A percentile compares a stretch with the other conserved stretches of the same genome.
phyloP scores from a whole-genome alignment of 2,797 vertebrate genomes.

The Alauda arvensis region DNA sequence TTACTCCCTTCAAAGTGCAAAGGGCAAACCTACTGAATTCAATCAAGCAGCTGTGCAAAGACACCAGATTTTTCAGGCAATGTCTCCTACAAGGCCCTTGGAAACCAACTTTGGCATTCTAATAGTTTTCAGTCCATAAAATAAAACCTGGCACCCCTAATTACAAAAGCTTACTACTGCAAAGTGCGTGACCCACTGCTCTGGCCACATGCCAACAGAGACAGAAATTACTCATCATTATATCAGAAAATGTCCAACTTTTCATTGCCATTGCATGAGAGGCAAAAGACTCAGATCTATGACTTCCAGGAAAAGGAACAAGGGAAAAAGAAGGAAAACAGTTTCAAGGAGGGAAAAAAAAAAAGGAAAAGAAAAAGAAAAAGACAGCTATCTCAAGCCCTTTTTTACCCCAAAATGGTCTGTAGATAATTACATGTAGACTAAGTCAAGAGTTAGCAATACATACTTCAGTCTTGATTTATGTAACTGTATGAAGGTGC shows the following conservation, averaged over 20 bases:
- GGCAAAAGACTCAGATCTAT: neutral
- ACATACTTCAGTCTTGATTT: neutral
- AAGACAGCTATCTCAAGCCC: neutral
- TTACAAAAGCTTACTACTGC: neutral
- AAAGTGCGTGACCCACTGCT: neutral
- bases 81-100: neutral
- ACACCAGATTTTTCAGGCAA: neutral
- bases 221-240: neutral
- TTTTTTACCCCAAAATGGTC: neutral
- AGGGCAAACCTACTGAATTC: neutral
- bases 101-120: neutral
- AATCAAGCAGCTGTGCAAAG: neutral
- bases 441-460: neutral
- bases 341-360: neutral
- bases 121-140: neutral
- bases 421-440: neutral
- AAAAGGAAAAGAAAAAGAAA: no score
- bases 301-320: neutral
- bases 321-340: neutral
- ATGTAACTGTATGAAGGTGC: neutral
- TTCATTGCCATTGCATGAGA: neutral
- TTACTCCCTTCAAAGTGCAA: neutral
- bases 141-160: neutral
- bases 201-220: neutral
- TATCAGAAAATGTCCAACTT: neutral